Conservation (phyloP, 2,113 vertebrate species). For the Fulica atra region DNA sequence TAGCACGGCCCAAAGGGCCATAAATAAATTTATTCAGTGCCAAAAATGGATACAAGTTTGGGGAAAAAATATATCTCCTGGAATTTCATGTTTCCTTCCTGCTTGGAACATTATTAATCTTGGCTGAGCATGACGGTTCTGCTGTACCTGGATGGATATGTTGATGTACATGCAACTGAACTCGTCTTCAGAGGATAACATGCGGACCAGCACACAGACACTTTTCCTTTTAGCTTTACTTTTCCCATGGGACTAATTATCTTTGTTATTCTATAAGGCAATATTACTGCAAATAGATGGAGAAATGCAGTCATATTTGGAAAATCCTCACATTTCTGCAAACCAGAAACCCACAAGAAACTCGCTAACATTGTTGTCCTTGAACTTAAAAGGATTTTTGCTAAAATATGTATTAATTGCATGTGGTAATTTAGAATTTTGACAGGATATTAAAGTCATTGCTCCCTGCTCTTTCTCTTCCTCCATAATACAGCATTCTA, state of each 20-base stretch:
- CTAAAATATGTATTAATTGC: not conserved
- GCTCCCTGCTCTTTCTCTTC: not conserved
- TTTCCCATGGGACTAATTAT: constrained; percentile 14
- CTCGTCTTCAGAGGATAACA: not conserved
- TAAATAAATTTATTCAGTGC: constrained; percentile 11
- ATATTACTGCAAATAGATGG: constrained; percentile 9
- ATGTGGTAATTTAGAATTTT: not conserved
- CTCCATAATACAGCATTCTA: not conserved
- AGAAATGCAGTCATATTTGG: constrained; percentile 36
- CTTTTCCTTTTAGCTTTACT: constrained; percentile 27
- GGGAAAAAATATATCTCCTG: not conserved
- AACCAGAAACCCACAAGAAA: not conserved
- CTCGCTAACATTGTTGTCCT: not conserved
- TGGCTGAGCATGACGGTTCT: not conserved
- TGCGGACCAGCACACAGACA: not conserved
- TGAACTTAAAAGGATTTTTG: not conserved
- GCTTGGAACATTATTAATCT: constrained; percentile 20
- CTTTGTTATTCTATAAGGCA: constrained; percentile 12
- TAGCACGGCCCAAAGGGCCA: not conserved
- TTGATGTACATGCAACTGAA: not conserved
- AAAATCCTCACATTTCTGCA: not conserved
- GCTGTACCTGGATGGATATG: not conserved
- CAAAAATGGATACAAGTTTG: not conserved
- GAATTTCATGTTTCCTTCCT: constrained; percentile 45
- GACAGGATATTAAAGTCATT: not conserved